These are phyloP conservation scores for Neotoma lepida DNA, from an alignment of 2,113 vertebrate species.

Conservation along the genomic window DNA sequence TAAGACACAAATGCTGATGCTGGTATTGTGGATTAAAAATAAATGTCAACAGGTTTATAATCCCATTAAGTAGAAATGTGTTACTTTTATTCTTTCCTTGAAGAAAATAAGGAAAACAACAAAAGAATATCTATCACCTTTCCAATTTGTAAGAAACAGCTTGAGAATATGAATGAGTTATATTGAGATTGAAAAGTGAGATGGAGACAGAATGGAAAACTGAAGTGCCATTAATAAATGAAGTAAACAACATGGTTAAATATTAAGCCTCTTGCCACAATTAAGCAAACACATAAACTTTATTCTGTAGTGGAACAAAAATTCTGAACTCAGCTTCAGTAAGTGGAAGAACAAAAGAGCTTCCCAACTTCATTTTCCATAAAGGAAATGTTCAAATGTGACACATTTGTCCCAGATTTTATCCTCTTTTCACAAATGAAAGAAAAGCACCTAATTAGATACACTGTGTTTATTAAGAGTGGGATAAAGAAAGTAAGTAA, in stretches of 20 bases:
- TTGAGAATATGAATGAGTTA: slow-evolving; percentile 24
- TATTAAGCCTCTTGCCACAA: neutral
- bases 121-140: neutral
- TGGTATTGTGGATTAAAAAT: neutral
- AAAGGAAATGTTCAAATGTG: neutral
- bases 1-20: slow-evolving; percentile 1
- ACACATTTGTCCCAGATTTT: neutral
- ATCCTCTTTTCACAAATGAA: neutral
- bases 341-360: neutral
- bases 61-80: neutral
- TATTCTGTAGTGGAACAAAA: neutral
- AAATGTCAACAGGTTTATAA: slow-evolving; percentile 14
- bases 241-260: slow-evolving; percentile 22
- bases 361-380: neutral
- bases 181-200: slow-evolving; percentile 14
- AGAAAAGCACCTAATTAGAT: neutral
- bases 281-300: neutral
- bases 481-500: neutral
- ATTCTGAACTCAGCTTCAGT: neutral
- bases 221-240: slow-evolving; percentile 23
- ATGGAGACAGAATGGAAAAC: slow-evolving; percentile 6
- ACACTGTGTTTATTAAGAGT: slow-evolving; percentile 18
- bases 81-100: slow-evolving; percentile 9
- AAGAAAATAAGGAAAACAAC: slow-evolving; percentile 47
- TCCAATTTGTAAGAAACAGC: slow-evolving; percentile 17